Evolutionary conservation across 2,888 invertebrate species (phyloP), one percentile per base, ranked within the genome.

Genomic region (Coelinius sp.): DNA sequence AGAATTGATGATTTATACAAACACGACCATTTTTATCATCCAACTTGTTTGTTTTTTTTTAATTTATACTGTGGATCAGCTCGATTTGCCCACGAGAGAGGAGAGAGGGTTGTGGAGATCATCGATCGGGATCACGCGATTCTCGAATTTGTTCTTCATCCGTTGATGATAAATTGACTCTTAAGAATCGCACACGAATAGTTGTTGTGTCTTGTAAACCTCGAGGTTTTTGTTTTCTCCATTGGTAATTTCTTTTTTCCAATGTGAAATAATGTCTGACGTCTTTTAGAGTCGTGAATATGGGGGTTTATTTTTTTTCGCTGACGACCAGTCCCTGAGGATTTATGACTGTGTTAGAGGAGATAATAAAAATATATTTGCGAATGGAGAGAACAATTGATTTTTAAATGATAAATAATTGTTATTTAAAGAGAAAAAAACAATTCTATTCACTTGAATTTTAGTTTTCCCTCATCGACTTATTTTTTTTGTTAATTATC

Each of bases 281-380:
- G 17, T 65, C 24, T 25, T n/a, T n/a, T 46, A 41, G 41, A 41
- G 4, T n/a, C n/a, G 46, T 49, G 20, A 4, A 17, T 20, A 31
- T 31, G 31, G 4, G 31, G 31, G 31, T 49, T 49, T 49, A 49
- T 49, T 20, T 49, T 84, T 84, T 85, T 85, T 85, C 83, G 84
- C 85, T 86, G 86, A 86, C 86, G 85, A 84, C 84, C 82, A 81
- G 79, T 75, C 65, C 66, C 64, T 78, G 81, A 86, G n/a, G 86
- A 86, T 86, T 86, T 85, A 86, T 84, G 81, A 78, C 82, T 77
- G 79, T 73, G 72, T 68, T 80, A 77, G 78, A 75, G 75, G 7
- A 74, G 77, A 77, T 78, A 76, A 74, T 74, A 71, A 71, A 62
- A 62, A 35, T 62, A 17, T n/a, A n/a, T n/a, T n/a, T n/a, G n/a